Conservation (phyloP, 2,888 invertebrate genomes). For the Tethea ocularis region DNA sequence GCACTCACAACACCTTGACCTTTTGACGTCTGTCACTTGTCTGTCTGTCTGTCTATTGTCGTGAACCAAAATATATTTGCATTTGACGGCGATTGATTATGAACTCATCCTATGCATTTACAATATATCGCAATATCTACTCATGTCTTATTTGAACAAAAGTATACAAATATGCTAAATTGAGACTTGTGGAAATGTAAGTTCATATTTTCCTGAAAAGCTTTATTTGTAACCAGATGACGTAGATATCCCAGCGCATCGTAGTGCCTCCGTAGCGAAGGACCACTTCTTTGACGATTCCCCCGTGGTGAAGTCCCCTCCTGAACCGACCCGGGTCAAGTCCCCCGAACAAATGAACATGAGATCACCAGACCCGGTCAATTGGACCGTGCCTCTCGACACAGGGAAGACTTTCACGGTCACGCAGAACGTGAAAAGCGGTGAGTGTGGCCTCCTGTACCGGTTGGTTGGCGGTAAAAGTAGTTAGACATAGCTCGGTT, state of each 20-base stretch:
- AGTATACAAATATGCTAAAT: not conserved
- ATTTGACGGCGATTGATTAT: not conserved
- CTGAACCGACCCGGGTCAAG: constrained; percentile 96
- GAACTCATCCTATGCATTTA: not conserved
- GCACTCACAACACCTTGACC: not conserved
- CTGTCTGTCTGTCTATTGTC: not conserved
- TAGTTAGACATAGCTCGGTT: constrained; percentile 40
- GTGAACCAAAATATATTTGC: not conserved
- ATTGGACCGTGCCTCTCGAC: constrained; percentile 97
- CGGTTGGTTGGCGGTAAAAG: constrained; percentile 53
- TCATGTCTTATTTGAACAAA: not conserved
- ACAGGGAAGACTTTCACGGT: constrained; percentile 97
- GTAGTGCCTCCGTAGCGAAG: constrained; percentile 80
- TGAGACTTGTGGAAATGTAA: not conserved
- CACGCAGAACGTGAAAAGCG: constrained; percentile 93
- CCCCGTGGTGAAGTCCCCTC: constrained; percentile 93
- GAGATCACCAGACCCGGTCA: constrained; percentile 96
- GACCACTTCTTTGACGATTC: constrained; percentile 82
- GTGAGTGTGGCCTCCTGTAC: constrained; percentile 71
- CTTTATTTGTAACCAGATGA: constrained; percentile 52
- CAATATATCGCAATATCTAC: not conserved
- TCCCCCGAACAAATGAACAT: constrained; percentile 96
- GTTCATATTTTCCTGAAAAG: not conserved
- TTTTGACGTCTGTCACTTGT: not conserved
- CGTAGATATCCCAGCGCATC: constrained; percentile 74